Evolutionary conservation across 1,140 invertebrate genomes (phyloP).

Genomic region (Heliconius melpomene): DNA sequence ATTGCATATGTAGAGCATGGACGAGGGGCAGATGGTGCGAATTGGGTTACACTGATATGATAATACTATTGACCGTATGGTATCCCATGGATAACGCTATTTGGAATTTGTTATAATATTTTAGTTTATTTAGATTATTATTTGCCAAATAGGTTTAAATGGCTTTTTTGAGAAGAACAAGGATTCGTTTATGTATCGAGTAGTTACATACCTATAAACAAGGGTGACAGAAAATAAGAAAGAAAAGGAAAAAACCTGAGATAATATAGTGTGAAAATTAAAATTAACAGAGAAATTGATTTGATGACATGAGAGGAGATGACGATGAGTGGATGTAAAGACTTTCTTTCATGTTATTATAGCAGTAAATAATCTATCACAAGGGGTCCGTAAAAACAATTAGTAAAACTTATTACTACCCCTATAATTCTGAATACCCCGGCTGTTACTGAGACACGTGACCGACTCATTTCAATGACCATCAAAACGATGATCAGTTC

Average conservation of each 20-base stretch:
- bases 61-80: conserved; percentile 50
- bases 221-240: too few relatives aligned
- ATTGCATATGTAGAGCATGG: conserved; percentile 51
- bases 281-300: too few relatives aligned
- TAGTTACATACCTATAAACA: too few relatives aligned
- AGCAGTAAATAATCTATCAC: neutral
- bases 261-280: too few relatives aligned
- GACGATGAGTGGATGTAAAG: neutral
- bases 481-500: neutral
- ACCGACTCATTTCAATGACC: neutral
- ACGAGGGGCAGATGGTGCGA: conserved; percentile 60
- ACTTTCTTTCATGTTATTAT: neutral
- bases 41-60: conserved; percentile 75
- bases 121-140: neutral
- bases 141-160: neutral
- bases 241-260: too few relatives aligned
- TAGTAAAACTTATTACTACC: neutral
- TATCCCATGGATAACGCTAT: conserved; percentile 30
- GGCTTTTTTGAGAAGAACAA: too few relatives aligned
- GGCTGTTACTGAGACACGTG: conserved; percentile 6
- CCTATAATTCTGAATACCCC: neutral
- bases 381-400: neutral
- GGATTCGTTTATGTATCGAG: too few relatives aligned
- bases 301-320: too few relatives aligned
- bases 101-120: neutral